Conservation (phyloP, 2,888 invertebrate genomes). For the Dysmachus trigonus region DNA sequence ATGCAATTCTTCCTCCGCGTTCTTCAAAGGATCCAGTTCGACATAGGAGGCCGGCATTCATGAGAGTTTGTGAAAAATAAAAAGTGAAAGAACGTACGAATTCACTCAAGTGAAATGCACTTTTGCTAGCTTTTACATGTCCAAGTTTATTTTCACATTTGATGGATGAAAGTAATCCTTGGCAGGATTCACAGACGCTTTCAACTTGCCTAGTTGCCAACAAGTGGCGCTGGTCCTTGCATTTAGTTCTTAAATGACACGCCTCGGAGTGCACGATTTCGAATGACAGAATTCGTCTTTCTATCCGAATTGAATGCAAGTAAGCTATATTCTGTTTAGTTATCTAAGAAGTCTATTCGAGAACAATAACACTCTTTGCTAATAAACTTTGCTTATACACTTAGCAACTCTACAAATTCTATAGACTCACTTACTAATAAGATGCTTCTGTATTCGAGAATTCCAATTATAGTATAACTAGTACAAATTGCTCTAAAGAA, state of each 20-base stretch:
- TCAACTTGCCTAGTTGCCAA: neutral
- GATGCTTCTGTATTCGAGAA: neutral
- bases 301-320: neutral
- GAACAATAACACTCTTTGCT: neutral
- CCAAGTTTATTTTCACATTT: neutral
- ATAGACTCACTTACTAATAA: too few relatives aligned
- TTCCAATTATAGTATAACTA: neutral
- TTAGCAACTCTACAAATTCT: too few relatives aligned
- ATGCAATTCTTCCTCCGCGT: too few relatives aligned
- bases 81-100: too few relatives aligned
- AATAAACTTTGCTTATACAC: neutral
- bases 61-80: neutral
- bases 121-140: neutral
- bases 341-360: neutral
- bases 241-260: neutral
- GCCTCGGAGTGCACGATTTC: neutral
- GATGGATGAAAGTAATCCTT: neutral
- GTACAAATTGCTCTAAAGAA: neutral
- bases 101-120: constrained; percentile 10
- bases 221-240: neutral
- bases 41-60: neutral
- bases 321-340: neutral
- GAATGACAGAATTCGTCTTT: neutral
- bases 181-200: neutral
- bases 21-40: neutral